A percentile compares a stretch with the other conserved stretches of the same genome.
phyloP scores from a whole-genome alignment of 2,113 vertebrate species.

The Phalacrocorax brasilianus region DNA sequence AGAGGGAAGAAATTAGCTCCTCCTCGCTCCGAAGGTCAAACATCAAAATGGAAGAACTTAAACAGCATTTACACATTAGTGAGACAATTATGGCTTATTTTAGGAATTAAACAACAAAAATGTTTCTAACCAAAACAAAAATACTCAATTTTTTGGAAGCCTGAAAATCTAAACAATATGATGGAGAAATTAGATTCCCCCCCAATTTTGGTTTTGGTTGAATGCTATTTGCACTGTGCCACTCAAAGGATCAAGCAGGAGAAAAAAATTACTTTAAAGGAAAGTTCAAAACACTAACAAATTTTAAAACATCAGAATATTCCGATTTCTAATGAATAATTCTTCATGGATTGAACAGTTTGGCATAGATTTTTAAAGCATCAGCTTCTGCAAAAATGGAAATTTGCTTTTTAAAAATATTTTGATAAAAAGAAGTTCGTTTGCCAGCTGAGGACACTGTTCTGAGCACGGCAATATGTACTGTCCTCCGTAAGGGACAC shows the following conservation, averaged over 20 bases:
- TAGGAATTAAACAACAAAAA: not conserved
- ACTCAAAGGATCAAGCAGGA: not conserved
- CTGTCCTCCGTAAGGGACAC: not conserved
- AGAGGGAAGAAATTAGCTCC: not conserved
- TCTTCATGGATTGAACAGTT: not conserved
- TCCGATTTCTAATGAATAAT: slow-evolving; percentile 4
- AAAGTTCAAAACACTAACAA: slow-evolving; percentile 1
- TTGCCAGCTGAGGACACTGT: not conserved
- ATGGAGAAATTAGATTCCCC: not conserved
- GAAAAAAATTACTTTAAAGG: not conserved
- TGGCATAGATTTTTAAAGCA: not conserved
- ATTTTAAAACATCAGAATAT: not conserved
- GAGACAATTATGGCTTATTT: not conserved
- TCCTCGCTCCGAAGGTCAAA: not conserved
- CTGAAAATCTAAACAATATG: not conserved
- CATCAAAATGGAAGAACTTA: not conserved
- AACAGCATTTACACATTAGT: not conserved
- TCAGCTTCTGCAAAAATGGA: not conserved
- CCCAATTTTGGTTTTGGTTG: not conserved
- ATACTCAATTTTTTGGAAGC: not conserved
- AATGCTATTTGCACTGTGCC: not conserved
- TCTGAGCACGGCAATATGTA: not conserved
- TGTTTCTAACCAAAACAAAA: not conserved
- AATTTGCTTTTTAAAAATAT: not conserved
- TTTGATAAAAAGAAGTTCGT: not conserved